Evolutionary conservation across 2,888 invertebrate species (phyloP), one percentile per base, ranked within the genome.

Genomic region (Caenorhabditis sp.): DNA sequence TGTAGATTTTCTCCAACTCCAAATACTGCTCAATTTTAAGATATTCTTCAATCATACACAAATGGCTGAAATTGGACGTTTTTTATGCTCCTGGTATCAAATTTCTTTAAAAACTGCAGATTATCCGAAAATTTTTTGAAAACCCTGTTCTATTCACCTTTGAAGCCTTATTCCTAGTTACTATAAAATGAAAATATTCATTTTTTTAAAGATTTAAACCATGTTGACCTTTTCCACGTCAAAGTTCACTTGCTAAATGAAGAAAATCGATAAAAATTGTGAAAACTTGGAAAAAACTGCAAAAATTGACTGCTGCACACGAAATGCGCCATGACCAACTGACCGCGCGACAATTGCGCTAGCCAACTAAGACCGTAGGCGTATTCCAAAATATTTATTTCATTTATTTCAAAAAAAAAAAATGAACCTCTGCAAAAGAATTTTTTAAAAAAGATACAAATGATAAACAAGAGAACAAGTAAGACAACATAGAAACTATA

Each of bases 291-390:
- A 7, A 56, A n/a, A n/a, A 26, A 56, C 2, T 27, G 56, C 25
- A 38, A 27, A 53, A 66, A 66, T 66, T 62, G 66, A 43, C 66
- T 62, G 14, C 38, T n/a, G 66, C 66, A 70, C 70, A 53, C 43
- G 20, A 63, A 70, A 56, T 54, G 66, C 70, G 70, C 70, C 70
- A 63, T 70, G 66, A 70, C 70, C 70, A 70, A 56, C 61, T 70
- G 70, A 70, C 66, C 66, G 49, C n/a, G 58, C 17, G 4, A 12
- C 27, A 62, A 38, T 17, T 43, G 25, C 70, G 70, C 62, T 65
- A 26, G 36, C 52, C 8, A 52, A 21, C 23, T 52, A 8, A 23
- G 50, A 50, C 4, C 4, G n/a, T 17, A n/a, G 50, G 4, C n/a
- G n/a, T 50, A 4, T 50, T 50, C 14, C 50, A 38, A 14, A 7